Conservation (phyloP, 2,888 invertebrate species). For the Drosophila lacicola region DNA sequence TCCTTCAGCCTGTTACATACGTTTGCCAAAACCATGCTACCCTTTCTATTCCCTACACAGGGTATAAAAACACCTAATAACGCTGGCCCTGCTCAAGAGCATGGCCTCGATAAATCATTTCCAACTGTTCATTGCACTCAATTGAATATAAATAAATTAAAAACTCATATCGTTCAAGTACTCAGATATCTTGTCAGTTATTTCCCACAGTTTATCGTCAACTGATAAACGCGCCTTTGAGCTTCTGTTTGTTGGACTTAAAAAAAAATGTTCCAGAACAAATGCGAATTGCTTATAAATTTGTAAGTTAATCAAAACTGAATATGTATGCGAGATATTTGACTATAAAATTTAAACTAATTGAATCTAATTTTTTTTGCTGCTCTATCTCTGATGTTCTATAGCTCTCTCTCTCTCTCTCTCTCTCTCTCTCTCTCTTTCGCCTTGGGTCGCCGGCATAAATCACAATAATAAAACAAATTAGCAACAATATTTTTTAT, state of each 20-base stretch:
- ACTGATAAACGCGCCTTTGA: conserved; percentile 29
- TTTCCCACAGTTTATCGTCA: conserved; percentile 21
- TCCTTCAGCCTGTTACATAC: too few species aligned
- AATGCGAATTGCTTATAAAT: conserved; percentile 1
- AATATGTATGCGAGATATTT: conserved; percentile 4
- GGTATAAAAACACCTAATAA: too few species aligned
- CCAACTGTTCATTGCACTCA: conserved; percentile 9
- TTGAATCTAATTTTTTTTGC: conserved; percentile 33
- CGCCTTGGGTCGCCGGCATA: conserved; percentile 40
- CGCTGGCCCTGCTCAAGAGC: not conserved
- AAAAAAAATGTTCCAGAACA: too few species aligned
- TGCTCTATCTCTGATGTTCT: conserved; percentile 3
- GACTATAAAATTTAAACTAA: conserved; percentile 42
- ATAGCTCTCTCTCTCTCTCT: not conserved
- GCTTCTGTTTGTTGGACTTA: not conserved
- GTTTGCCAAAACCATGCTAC: too few species aligned
- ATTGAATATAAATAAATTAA: not conserved
- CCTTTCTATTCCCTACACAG: too few species aligned
- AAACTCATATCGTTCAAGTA: not conserved
- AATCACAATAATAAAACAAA: conserved; percentile 77
- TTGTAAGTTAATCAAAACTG: not conserved
- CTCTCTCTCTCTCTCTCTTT: conserved; percentile 9
- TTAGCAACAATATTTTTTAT: conserved; percentile 71
- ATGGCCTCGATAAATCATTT: not conserved
- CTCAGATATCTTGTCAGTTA: not conserved